Base-by-base conservation (phyloP, 30 jellyfish, hydroid and myxozoan species). In the Mastigias papua region DNA sequence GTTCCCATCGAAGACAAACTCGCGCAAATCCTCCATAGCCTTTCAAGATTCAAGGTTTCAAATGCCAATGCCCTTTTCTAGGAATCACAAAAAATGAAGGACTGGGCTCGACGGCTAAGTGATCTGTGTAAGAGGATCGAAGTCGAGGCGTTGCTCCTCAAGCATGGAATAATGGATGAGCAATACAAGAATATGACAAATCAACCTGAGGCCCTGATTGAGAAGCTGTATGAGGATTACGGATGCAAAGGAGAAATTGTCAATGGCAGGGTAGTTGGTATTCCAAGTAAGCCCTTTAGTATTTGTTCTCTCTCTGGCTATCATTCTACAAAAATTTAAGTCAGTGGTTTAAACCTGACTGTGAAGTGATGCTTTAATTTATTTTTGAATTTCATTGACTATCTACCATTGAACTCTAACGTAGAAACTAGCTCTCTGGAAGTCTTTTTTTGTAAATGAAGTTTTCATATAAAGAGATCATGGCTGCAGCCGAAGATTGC, bases 261-360 rank as follows among this genome's bases (percentile, higher is more conserved):
- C 15, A 81, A 89, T 69, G 98, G 98, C 48, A 85, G 83, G 48
- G 90, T 89, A 20, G 87, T 71, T 57, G 98, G 97, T 13, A 93
- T 86, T 23, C 98, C 97, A 81, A 80, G 98, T 94, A 89, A 30
- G 78, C 20, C 68, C 37, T 20, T 34, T 58, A 3, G 60, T 46
- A 46, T 46, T 46, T 16, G 8, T 6, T 46, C 16, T 46, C 60
- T 16, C 16, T 46, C 16, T 46, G 8, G 16, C 16, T 46, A 16
- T 8, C n/a, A n/a, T n/a, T n/a, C n/a, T n/a, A n/a, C n/a, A n/a
- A n/a, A n/a, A n/a, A n/a, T n/a, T n/a, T n/a, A n/a, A n/a, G n/a
- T n/a, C n/a, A n/a, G n/a, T n/a, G n/a, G n/a, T n/a, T n/a, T n/a
- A n/a, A n/a, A n/a, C n/a, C n/a, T n/a, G n/a, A n/a, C n/a, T n/a